Conservation (phyloP, 2,113 vertebrate species). For the Indicator maculatus region DNA sequence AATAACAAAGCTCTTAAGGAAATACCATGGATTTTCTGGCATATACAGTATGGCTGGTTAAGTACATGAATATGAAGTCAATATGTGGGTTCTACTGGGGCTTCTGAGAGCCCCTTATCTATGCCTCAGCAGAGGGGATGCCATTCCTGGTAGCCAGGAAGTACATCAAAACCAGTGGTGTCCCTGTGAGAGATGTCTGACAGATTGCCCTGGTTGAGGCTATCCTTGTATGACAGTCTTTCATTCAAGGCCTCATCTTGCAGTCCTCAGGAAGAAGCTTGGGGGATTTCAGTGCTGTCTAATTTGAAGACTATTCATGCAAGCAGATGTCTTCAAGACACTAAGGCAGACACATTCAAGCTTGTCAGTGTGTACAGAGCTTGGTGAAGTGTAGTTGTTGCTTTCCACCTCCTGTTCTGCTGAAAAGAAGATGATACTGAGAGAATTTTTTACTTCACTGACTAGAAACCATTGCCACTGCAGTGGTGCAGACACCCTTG, state of each 20-base stretch:
- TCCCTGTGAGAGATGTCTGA: not conserved
- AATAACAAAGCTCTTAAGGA: slow-evolving; percentile 19
- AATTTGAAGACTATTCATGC: not conserved
- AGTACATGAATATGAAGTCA: slow-evolving; percentile 1
- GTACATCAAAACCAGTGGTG: not conserved
- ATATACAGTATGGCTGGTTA: not conserved
- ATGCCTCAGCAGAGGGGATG: not conserved
- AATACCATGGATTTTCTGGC: not conserved
- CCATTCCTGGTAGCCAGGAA: not conserved
- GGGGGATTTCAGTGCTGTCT: not conserved
- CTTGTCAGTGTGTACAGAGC: accelerated
- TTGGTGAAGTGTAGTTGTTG: not conserved
- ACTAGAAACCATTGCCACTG: not conserved
- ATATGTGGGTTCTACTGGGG: not conserved
- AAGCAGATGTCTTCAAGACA: not conserved
- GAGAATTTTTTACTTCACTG: not conserved
- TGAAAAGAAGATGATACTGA: not conserved
- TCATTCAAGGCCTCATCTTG: not conserved
- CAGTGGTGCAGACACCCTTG: not conserved
- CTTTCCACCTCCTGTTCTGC: not conserved
- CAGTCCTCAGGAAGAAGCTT: not conserved
- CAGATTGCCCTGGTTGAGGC: not conserved
- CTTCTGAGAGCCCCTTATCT: not conserved
- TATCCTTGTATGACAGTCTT: not conserved
- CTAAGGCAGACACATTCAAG: not conserved